A percentile compares a stretch with the other conserved stretches of the same genome.
These are phyloP conservation scores for Odontothrips loti DNA, from an alignment of 2,888 invertebrate species.

Conservation along the genomic window DNA sequence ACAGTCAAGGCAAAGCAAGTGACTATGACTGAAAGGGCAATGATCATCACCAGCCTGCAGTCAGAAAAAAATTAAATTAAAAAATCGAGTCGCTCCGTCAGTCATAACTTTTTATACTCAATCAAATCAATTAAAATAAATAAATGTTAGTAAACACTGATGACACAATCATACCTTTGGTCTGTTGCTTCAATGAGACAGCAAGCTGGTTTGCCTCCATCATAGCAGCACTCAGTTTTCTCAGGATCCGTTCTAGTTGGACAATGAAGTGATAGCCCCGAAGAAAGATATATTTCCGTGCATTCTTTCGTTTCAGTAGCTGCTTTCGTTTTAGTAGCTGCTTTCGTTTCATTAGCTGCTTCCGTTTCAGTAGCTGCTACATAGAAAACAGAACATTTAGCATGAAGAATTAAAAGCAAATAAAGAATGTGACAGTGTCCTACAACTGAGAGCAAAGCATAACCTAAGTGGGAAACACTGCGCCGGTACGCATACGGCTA, in stretches of 20 bases:
- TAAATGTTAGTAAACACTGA: not conserved
- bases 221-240: not conserved
- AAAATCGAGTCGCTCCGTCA: not conserved
- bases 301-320: not conserved
- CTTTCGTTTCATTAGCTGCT: not conserved
- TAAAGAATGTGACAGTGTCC: not conserved
- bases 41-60: conserved; percentile 43
- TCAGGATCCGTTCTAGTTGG: not conserved
- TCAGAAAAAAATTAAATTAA: conserved; percentile 13
- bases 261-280: not conserved
- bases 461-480: too few relatives aligned
- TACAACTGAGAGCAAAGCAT: not conserved
- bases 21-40: conserved; percentile 42
- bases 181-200: not conserved
- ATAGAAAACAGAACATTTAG: not conserved
- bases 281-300: not conserved
- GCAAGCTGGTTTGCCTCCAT: not conserved
- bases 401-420: not conserved
- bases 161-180: not conserved
- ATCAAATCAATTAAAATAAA: not conserved
- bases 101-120: not conserved
- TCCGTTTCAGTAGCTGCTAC: not conserved
- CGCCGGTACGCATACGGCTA: too few relatives aligned
- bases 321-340: not conserved
- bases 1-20: conserved; percentile 41